phyloP scores from a whole-genome alignment of 92 coral and sea anemone species.

The Galaxea fascicularis region DNA sequence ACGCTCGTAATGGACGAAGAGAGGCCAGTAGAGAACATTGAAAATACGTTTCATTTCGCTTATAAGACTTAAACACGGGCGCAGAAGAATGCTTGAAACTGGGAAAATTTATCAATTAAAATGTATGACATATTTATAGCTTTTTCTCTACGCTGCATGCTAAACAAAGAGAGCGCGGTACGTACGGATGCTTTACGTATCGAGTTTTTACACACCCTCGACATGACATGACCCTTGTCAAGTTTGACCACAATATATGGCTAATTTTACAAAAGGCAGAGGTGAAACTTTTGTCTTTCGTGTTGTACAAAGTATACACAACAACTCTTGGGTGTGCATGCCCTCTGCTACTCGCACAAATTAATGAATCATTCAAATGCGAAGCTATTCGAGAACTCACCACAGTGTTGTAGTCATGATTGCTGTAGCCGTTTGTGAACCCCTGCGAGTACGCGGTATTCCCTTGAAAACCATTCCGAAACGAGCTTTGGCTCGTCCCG shows the following conservation, averaged over 20 bases:
- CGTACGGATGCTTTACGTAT: background rate
- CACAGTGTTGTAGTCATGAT: slow-evolving; percentile 52
- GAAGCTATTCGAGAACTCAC: slow-evolving; percentile 73
- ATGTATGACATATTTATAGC: slow-evolving; percentile 28
- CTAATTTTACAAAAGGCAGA: background rate
- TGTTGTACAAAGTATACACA: slow-evolving; percentile 22
- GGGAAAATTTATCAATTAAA: background rate
- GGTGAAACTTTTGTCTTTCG: background rate
- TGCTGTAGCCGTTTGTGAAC: slow-evolving; percentile 73
- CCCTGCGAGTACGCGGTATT: slow-evolving; percentile 58
- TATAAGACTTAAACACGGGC: no score
- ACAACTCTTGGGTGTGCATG: slow-evolving; percentile 6
- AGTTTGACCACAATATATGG: background rate
- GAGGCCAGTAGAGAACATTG: background rate
- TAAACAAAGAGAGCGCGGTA: background rate
- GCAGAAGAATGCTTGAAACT: background rate
- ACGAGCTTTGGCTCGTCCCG: slow-evolving; percentile 72
- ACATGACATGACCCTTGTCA: slow-evolving; percentile 11
- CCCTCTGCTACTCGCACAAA: slow-evolving; percentile 18
- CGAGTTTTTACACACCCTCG: slow-evolving; percentile 17
- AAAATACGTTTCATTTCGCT: no score
- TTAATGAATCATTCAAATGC: slow-evolving; percentile 40
- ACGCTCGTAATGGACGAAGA: background rate
- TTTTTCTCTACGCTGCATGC: slow-evolving; percentile 22
- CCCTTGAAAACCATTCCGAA: slow-evolving; percentile 63